phyloP scores from a whole-genome alignment of 2,113 vertebrate species.

The Mus spicilegus region DNA sequence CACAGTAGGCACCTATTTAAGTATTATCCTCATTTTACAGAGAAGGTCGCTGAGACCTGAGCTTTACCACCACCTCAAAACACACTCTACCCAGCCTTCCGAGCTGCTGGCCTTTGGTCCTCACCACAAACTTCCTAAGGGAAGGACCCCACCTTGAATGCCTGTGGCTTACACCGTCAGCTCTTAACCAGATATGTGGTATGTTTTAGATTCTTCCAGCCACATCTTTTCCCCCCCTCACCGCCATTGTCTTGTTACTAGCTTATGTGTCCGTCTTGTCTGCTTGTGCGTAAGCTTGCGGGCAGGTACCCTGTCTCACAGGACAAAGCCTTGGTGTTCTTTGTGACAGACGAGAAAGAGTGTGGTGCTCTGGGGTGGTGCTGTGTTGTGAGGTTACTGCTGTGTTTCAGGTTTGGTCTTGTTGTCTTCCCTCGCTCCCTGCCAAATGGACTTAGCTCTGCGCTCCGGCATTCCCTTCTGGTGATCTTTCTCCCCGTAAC shows the following conservation, averaged over 20 bases:
- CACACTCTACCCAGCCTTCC: background rate
- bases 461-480: background rate
- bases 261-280: constrained; percentile 17
- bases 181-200: constrained; percentile 20
- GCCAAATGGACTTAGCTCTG: background rate
- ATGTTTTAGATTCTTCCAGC: constrained; percentile 22
- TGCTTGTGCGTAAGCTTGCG: constrained; percentile 45
- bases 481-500: background rate
- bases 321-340: constrained; percentile 51
- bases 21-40: constrained; percentile 9
- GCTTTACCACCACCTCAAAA: background rate
- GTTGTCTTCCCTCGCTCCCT: constrained; percentile 23
- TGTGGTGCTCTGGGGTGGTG: background rate
- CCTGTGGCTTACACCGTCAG: background rate
- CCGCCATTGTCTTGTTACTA: constrained; percentile 27
- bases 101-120: background rate
- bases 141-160: background rate
- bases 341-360: constrained; percentile 39
- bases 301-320: constrained; percentile 34
- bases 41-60: background rate
- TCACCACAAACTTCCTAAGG: background rate
- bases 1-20: background rate
- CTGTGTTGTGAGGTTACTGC: no score
- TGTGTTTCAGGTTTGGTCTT: background rate
- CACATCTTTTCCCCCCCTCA: background rate